Conservation (phyloP, 2,113 vertebrate genomes). For the Gopherus evgoodei region DNA sequence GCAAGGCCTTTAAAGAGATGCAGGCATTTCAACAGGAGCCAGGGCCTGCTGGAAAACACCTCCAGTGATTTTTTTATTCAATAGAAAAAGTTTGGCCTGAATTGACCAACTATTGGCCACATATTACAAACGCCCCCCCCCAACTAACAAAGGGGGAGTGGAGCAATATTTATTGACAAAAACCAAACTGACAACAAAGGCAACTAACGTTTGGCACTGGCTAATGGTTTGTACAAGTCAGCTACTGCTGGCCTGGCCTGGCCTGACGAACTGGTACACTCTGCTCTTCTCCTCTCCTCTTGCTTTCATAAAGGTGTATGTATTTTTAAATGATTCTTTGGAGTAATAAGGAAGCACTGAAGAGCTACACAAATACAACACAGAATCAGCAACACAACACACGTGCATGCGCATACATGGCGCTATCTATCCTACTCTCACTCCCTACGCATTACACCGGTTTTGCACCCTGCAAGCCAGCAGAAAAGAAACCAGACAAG, state of each 20-base stretch:
- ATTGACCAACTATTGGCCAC: constrained; percentile 45
- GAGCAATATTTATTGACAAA: constrained; percentile 26
- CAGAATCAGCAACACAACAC: neutral
- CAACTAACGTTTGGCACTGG: neutral
- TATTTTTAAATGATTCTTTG: neutral
- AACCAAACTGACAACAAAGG: constrained; percentile 30
- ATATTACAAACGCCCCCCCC: constrained; percentile 15
- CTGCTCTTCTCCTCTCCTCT: neutral
- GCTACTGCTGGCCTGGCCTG: neutral
- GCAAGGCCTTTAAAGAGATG: constrained; percentile 21
- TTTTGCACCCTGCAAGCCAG: constrained; percentile 18
- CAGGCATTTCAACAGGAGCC: neutral
- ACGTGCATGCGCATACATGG: constrained; percentile 45
- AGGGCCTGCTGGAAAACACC: constrained; percentile 6
- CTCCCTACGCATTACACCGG: constrained; percentile 24
- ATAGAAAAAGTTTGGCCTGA: constrained; percentile 21
- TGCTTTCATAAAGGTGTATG: neutral
- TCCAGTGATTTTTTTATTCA: neutral
- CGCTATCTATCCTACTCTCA: neutral
- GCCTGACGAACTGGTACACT: neutral
- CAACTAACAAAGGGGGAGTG: constrained; percentile 23
- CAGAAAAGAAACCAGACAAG: neutral
- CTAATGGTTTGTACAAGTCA: constrained; percentile 15
- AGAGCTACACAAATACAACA: constrained; percentile 4
- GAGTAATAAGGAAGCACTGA: neutral